Evolutionary conservation across 2,113 vertebrate species (phyloP), one percentile per base, ranked within the genome.

Genomic region (Vanacampus margaritifer): DNA sequence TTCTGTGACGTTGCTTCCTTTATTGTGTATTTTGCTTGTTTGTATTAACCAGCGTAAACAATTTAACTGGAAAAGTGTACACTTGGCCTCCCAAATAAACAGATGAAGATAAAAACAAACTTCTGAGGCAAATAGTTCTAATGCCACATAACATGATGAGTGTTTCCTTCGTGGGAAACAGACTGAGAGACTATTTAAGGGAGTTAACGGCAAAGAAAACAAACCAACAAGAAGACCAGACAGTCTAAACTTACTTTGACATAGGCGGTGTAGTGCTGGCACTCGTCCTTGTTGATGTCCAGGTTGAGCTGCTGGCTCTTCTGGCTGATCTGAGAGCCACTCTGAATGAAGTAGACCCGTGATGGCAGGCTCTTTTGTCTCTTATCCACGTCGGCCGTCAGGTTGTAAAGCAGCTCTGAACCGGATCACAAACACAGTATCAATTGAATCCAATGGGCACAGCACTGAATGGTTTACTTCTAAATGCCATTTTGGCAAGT

Each of bases 311-410:
- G 90, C 71, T 95, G 93, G 45, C 90, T 89, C 71, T 97, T 83
- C 69, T 93, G 92, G 51, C 89, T 93, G 48, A 72, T 78, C 32
- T 94, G 89, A 82, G 97, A 95, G 81, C 94, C 94, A 51, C 90
- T 91, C 64, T 93, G 86, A 67, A 92, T 82, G 66, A 99, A 94
- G 81, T 95, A 96, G 78, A 96, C 91, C 69, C 97, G 84, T 39
- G 93, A 90, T 5, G 93, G 87, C 72, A 95, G 92, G 72, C 89
- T 90, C 82, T 92, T 96, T 79, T 94, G 93, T 72, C 95, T 93
- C 79, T 97, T 98, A 58, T 91, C 90, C 79, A 93, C 92, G 77
- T 99, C 97, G 37, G 96, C 95, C 0, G 94, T 96, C 84, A 99
- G 85, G 84, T 96, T 91, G 50, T 97, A 99, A 81, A 93, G 91